Base-by-base conservation (phyloP, 2,888 invertebrate genomes). In the Yponomeuta malinellus region DNA sequence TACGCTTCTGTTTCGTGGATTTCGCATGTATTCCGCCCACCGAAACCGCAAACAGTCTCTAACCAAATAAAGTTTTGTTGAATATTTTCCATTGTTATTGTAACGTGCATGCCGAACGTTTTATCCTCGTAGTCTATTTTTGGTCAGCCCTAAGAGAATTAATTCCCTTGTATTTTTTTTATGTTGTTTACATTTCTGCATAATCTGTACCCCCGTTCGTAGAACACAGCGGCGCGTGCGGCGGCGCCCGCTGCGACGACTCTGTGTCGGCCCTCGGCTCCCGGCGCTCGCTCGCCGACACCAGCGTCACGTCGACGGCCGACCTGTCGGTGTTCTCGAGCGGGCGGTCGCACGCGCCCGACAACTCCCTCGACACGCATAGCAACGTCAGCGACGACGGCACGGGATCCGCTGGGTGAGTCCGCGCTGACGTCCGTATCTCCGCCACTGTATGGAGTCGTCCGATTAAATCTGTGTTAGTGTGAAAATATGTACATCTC, bases 261-360 rank as follows among this genome's bases (percentile, higher is more conserved):
- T 95, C 95, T 31, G 94, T 94, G 77, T 96, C 96, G 48, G 91
- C 94, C 73, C 82, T 95, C 71, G 96, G 96, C 43, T 96, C 96
- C 29, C 93, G 96, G 71, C 94, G 96, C 71, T 97, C 96, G 70
- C 90, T 97, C 73, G 96, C 96, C 29, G 96, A 96, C 82, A 97
- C 96, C 33, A 96, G 96, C 78, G 96, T 96, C 71, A 97, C 96
- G 48, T 96, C 96, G 70, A 96, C 96, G 0, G 96, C 96, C 0
- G 96, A 96, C 83, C 92, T 96, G 72, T 96, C 96, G 77, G 96
- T 96, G 75, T 96, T 96, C 88, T 96, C 95, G 31, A 94, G 95
- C 78, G 95, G 95, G 12, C 93, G 95, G 71, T 95, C 95, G 12
- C 95, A 95, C 81, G 95, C 94, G 66, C 94, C 95, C 71, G 95